A percentile compares a stretch with the other conserved stretches of the same genome.
phyloP scores from a whole-genome alignment of 2,113 vertebrate genomes.

The Leuciscus idus region DNA sequence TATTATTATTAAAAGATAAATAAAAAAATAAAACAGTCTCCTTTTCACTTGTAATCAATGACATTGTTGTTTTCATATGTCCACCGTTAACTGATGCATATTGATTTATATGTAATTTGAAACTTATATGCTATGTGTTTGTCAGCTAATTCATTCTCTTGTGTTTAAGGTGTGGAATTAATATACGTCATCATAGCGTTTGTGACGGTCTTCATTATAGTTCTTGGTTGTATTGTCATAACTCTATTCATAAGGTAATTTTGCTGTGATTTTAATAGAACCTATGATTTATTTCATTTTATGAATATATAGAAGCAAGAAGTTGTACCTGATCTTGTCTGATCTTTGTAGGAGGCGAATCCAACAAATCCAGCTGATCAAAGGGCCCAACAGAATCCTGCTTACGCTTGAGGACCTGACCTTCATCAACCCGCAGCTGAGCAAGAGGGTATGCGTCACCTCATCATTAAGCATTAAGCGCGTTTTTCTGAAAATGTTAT shows the following conservation, averaged over 20 bases:
- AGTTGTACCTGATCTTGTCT: not conserved
- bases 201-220: constrained; percentile 71
- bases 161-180: constrained; percentile 78
- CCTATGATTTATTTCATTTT: not conserved
- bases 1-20: not conserved
- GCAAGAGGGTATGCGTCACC: constrained; percentile 77
- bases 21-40: not conserved
- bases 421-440: constrained; percentile 87
- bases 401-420: constrained; percentile 85
- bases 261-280: not conserved
- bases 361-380: constrained; percentile 86
- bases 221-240: constrained; percentile 73
- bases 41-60: no score
- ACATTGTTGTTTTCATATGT: not conserved
- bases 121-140: not conserved
- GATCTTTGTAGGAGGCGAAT: constrained; percentile 74
- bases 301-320: not conserved
- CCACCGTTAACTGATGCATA: not conserved
- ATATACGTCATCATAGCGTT: constrained; percentile 74
- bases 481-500: not conserved
- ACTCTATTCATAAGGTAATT: constrained; percentile 83
- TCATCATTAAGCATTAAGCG: not conserved
- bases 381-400: constrained; percentile 86
- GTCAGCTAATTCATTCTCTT: not conserved
- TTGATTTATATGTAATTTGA: not conserved